phyloP scores from a whole-genome alignment of 2,113 vertebrate species.

The Vidua macroura region DNA sequence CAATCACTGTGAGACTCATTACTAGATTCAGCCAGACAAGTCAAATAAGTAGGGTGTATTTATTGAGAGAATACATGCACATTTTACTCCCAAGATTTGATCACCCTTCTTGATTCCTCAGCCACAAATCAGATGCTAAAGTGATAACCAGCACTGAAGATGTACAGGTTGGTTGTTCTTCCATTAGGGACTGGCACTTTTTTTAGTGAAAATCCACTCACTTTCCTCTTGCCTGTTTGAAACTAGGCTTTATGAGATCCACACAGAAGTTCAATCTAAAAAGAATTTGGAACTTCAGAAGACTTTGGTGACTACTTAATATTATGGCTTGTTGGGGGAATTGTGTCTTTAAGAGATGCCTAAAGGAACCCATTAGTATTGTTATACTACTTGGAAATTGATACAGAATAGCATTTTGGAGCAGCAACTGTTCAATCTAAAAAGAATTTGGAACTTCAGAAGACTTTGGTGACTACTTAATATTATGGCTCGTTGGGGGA shows the following conservation, averaged over 20 bases:
- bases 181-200: background rate
- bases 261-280: background rate
- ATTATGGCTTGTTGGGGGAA: background rate
- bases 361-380: background rate
- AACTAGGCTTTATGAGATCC: background rate
- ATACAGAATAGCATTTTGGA: background rate
- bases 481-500: background rate
- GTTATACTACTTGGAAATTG: background rate
- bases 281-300: background rate
- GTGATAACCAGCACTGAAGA: background rate
- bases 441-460: background rate
- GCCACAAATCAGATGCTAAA: background rate
- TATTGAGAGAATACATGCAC: background rate
- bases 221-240: background rate
- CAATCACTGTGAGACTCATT: background rate
- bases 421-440: background rate
- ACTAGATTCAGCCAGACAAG: background rate
- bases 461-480: background rate
- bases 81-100: background rate
- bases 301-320: background rate
- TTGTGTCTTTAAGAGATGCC: background rate
- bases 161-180: background rate
- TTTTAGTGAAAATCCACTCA: background rate
- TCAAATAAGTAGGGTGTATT: background rate
- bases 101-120: background rate